A percentile compares a stretch with the other conserved stretches of the same genome.
These are phyloP conservation scores for Amiota communis DNA, from an alignment of 2,888 invertebrate genomes.

Conservation along the genomic window DNA sequence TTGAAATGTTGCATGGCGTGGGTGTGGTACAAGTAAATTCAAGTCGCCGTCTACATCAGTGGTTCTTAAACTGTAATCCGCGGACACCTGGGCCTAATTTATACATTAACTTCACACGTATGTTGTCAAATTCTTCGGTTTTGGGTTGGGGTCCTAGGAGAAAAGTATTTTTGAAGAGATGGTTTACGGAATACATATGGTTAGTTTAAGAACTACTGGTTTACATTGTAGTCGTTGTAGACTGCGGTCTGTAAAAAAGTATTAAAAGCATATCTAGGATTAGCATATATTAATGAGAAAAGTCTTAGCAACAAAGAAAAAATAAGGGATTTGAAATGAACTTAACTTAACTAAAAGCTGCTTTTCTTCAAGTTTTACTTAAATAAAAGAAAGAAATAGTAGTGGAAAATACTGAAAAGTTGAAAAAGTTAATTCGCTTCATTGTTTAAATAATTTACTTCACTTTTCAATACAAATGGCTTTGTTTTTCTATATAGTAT, in stretches of 20 bases:
- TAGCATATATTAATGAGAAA: slow-evolving; percentile 44
- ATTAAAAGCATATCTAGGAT: slow-evolving; percentile 46
- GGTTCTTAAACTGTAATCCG: no score
- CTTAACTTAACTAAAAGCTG: slow-evolving; percentile 2
- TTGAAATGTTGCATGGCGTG: background rate
- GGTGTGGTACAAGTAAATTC: background rate
- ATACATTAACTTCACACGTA: background rate
- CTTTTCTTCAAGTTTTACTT: slow-evolving; percentile 10
- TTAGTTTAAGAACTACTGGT: slow-evolving; percentile 13
- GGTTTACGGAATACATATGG: background rate
- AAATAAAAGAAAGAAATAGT: background rate
- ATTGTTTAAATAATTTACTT: slow-evolving; percentile 10
- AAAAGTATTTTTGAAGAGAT: no score
- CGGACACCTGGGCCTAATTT: no score
- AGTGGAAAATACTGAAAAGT: slow-evolving; percentile 7
- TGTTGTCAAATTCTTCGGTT: no score
- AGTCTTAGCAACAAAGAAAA: slow-evolving; percentile 1
- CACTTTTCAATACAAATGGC: background rate
- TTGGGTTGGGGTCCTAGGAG: no score
- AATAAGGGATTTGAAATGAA: slow-evolving; percentile 17
- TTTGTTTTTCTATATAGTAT: background rate
- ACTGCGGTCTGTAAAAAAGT: slow-evolving; percentile 37
- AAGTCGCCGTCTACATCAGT: no score
- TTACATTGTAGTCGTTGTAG: slow-evolving; percentile 55
- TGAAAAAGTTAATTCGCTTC: slow-evolving; percentile 20